phyloP scores from a whole-genome alignment of 2,797 vertebrate genomes.

The Gephyroberyx darwinii region DNA sequence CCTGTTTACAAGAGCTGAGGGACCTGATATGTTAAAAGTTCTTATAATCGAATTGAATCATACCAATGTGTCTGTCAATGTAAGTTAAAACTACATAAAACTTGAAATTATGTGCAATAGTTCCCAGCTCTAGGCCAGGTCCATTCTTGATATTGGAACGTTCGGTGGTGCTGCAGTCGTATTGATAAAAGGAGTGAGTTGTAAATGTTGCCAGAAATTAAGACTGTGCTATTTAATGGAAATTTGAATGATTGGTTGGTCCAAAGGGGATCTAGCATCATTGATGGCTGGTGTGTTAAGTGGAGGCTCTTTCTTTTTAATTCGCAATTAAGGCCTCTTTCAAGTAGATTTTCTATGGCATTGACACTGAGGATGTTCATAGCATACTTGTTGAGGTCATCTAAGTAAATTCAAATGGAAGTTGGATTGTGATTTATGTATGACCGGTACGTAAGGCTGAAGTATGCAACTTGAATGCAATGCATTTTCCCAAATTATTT shows the following conservation, averaged over 20 bases:
- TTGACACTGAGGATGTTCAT: not conserved
- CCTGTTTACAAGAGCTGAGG: conserved; percentile 48
- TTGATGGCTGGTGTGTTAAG: not conserved
- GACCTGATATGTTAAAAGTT: conserved; percentile 28
- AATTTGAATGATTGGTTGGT: not conserved
- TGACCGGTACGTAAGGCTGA: not conserved
- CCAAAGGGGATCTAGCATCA: not conserved
- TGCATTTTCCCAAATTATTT: not conserved
- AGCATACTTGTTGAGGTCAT: not conserved
- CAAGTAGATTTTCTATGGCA: not conserved
- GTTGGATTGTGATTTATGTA: not conserved
- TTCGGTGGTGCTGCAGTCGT: not conserved
- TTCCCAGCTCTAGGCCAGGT: conserved; percentile 29
- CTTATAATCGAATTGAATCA: conserved; percentile 57
- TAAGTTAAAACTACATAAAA: conserved; percentile 32
- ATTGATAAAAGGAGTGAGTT: not conserved
- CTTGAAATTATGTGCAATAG: conserved; percentile 20
- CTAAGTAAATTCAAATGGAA: not conserved
- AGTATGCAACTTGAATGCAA: not conserved
- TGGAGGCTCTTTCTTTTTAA: not conserved
- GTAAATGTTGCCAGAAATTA: conserved; percentile 3
- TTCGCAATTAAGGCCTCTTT: not conserved
- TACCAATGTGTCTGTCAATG: conserved; percentile 61
- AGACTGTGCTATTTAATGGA: not conserved
- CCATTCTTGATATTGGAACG: conserved; percentile 2